Conservation (phyloP, 2,888 invertebrate species). For the Charanyca ferruginea region DNA sequence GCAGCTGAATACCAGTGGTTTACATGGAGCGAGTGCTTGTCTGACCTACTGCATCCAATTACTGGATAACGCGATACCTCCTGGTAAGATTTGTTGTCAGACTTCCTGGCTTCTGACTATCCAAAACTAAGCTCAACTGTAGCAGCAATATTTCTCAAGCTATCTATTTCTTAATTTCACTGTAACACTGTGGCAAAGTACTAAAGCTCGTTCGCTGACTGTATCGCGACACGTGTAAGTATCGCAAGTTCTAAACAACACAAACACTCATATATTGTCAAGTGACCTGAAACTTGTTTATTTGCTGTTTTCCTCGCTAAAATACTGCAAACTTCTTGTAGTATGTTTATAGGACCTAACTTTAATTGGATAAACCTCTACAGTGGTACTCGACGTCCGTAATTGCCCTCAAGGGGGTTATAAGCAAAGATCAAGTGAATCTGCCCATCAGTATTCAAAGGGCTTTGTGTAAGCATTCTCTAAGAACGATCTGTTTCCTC, state of each 20-base stretch:
- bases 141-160: not conserved
- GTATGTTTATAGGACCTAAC: conserved; percentile 13
- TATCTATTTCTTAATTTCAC: not conserved
- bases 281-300: not conserved
- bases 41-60: too few relatives aligned
- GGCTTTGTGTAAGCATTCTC: conserved; percentile 26
- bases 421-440: conserved; percentile 27
- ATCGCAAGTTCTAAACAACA: conserved; percentile 17
- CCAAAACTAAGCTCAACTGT: too few relatives aligned
- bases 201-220: not conserved
- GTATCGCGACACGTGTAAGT: conserved; percentile 4
- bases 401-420: conserved; percentile 12
- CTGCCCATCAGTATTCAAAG: conserved; percentile 50
- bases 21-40: too few relatives aligned
- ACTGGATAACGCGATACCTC: too few relatives aligned
- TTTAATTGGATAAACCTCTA: conserved; percentile 40
- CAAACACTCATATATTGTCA: conserved; percentile 4
- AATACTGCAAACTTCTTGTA: conserved; percentile 1
- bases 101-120: too few relatives aligned
- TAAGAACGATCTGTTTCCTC: conserved; percentile 8
- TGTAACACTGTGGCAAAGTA: not conserved
- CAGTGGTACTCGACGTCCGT: conserved; percentile 6
- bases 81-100: too few relatives aligned
- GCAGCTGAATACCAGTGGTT: too few relatives aligned
- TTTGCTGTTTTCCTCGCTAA: not conserved